Conservation (phyloP, 2,888 invertebrate genomes). For the Agrilus mali region DNA sequence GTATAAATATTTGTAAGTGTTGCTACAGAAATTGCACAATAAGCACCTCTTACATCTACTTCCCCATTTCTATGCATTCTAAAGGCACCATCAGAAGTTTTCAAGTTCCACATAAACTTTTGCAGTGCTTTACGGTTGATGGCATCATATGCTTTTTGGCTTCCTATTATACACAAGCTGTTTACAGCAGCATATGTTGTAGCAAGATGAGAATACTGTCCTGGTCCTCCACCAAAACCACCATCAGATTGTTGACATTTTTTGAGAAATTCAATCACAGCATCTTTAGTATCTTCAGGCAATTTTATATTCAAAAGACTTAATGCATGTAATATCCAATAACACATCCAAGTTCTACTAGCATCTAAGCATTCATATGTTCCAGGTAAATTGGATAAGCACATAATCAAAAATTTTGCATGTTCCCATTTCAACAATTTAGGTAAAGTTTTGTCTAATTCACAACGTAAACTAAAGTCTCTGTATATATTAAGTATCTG, state of each 20-base stretch:
- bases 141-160: conserved; percentile 65
- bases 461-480: conserved; percentile 35
- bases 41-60: conserved; percentile 88
- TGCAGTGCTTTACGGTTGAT: conserved; percentile 66
- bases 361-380: conserved; percentile 77
- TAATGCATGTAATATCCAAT: conserved; percentile 91
- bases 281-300: conserved; percentile 39
- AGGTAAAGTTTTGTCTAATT: conserved; percentile 45
- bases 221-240: conserved; percentile 91
- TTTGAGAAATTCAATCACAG: conserved; percentile 45
- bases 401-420: conserved; percentile 51
- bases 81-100: conserved; percentile 80
- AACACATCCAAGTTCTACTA: conserved; percentile 92
- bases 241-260: conserved; percentile 69
- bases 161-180: conserved; percentile 78
- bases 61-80: conserved; percentile 87
- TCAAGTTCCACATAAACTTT: conserved; percentile 66
- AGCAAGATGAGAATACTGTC: conserved; percentile 86
- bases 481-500: conserved; percentile 41
- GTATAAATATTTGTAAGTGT: conserved; percentile 70
- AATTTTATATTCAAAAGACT: conserved; percentile 59
- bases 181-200: conserved; percentile 96
- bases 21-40: conserved; percentile 89
- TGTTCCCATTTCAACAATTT: conserved; percentile 50
- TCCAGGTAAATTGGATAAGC: conserved; percentile 51